Conservation (phyloP, 2,888 invertebrate genomes). For the Stenodema calcarata region DNA sequence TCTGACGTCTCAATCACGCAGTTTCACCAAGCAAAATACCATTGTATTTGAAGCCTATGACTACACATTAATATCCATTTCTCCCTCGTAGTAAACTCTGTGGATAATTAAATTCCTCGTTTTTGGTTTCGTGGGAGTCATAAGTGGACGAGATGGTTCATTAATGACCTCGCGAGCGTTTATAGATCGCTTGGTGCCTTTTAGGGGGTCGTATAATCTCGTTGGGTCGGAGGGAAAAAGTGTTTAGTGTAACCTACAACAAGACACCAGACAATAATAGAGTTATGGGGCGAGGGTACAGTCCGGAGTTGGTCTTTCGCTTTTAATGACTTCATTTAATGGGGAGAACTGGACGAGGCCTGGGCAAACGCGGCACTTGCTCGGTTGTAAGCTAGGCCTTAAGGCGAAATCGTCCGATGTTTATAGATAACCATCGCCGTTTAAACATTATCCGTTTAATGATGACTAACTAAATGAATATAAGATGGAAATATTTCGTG, state of each 20-base stretch:
- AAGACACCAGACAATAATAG: conserved; percentile 2
- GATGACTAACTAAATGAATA: no score
- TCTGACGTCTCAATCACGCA: no score
- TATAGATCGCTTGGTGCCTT: neutral
- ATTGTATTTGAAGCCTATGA: no score
- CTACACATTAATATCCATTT: no score
- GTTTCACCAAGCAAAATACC: no score
- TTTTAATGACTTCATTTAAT: neutral
- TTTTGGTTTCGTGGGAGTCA: neutral
- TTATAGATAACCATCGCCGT: neutral
- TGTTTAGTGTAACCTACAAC: conserved; percentile 2
- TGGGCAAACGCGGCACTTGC: neutral
- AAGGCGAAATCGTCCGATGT: neutral
- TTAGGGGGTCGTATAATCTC: neutral
- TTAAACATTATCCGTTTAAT: neutral
- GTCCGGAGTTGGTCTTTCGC: neutral
- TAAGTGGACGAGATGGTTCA: neutral
- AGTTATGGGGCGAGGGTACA: neutral
- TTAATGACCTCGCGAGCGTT: neutral
- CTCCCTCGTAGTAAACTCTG: no score
- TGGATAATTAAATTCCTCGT: neutral
- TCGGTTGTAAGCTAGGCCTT: neutral
- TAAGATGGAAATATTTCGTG: no score
- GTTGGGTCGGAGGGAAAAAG: neutral
- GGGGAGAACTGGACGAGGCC: neutral